Percentiles rank a stretch among this genome's conserved stretches.
phyloP scores from a whole-genome alignment of 2,797 vertebrate genomes.

The Holocentrus rufus region DNA sequence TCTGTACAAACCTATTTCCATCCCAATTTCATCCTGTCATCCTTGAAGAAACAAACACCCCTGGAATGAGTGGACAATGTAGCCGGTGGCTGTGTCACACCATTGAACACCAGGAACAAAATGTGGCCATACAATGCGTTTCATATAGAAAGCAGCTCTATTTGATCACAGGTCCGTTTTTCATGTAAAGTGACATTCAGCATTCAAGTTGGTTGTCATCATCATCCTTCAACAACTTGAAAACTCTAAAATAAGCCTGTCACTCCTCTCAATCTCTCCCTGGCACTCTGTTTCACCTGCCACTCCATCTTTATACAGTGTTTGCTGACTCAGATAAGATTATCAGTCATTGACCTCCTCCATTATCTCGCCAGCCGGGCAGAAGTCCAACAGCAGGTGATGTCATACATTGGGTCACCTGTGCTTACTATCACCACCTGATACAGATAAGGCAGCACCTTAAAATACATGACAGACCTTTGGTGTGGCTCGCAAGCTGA shows the following conservation, averaged over 20 bases:
- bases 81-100: no score
- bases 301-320: conserved; percentile 44
- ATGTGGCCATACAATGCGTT: background rate
- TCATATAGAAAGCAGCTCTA: background rate
- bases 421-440: conserved; percentile 51
- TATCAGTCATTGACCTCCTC: conserved; percentile 59
- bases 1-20: no score
- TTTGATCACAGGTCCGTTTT: background rate
- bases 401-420: conserved; percentile 60
- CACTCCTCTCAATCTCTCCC: conserved; percentile 27
- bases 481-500: conserved; percentile 9
- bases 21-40: no score
- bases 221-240: background rate
- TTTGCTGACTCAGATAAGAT: conserved; percentile 71
- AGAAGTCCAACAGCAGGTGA: conserved; percentile 54
- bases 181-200: background rate
- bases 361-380: conserved; percentile 33
- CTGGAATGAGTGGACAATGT: no score
- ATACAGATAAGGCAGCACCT: conserved; percentile 38
- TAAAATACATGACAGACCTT: conserved; percentile 11
- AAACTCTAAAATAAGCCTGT: conserved; percentile 50
- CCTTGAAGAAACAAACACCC: no score
- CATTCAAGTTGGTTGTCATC: background rate
- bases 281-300: conserved; percentile 53
- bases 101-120: no score